A percentile compares a stretch with the other conserved stretches of the same genome.
Evolutionary conservation across 92 coral and sea anemone species (phyloP).

Genomic region (Porites evermanni): DNA sequence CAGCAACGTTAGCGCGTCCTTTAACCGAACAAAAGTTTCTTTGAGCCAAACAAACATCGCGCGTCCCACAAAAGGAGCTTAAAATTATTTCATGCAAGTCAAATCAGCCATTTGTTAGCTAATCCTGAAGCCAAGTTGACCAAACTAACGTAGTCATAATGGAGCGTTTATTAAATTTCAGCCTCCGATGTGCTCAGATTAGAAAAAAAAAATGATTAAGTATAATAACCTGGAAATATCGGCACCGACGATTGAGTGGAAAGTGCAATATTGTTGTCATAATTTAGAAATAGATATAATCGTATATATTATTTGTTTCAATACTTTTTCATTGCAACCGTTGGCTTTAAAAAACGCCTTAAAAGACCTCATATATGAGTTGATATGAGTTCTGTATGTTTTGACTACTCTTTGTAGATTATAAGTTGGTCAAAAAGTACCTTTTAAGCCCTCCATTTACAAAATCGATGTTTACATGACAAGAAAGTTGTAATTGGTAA

Average conservation of each 20-base stretch:
- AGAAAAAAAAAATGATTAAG: not conserved
- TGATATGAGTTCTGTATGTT: too few species aligned
- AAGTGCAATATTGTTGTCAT: not conserved
- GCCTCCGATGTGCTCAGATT: not conserved
- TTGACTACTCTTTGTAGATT: too few species aligned
- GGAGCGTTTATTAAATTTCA: not conserved
- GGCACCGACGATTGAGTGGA: not conserved
- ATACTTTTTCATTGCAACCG: too few species aligned
- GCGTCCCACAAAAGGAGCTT: not conserved
- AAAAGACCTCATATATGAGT: too few species aligned
- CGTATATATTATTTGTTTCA: too few species aligned
- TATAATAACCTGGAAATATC: too few species aligned
- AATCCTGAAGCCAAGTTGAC: not conserved
- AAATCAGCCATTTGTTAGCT: not conserved
- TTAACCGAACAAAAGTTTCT: constrained; percentile 12
- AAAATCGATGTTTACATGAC: not conserved
- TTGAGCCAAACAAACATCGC: constrained; percentile 11
- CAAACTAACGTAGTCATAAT: not conserved
- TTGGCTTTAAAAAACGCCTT: too few species aligned
- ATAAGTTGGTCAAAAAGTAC: too few species aligned
- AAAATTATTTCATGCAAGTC: not conserved
- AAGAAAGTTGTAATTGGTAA: not conserved
- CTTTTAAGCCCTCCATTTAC: not conserved
- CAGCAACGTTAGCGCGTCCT: constrained; percentile 20
- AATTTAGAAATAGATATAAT: too few species aligned